phyloP scores from a whole-genome alignment of 2,113 vertebrate species.

The Bufo gargarizans region DNA sequence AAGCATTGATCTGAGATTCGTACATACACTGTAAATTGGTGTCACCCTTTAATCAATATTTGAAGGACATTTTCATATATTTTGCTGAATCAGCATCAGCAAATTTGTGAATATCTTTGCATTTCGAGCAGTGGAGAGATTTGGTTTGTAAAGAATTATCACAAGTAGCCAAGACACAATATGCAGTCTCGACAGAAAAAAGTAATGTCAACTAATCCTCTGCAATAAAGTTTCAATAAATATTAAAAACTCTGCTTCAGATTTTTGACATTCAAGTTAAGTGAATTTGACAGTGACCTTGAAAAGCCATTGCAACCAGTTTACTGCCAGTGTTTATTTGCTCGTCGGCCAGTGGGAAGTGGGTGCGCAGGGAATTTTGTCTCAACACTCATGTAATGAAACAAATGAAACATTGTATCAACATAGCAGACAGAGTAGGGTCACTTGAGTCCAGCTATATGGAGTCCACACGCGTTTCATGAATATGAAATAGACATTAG shows the following conservation, averaged over 20 bases:
- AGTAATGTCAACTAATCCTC: slow-evolving; percentile 18
- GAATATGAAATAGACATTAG: not conserved
- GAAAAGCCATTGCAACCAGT: slow-evolving; percentile 20
- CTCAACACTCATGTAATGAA: slow-evolving; percentile 22
- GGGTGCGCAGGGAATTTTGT: slow-evolving; percentile 32
- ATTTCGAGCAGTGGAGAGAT: not conserved
- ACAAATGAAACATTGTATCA: slow-evolving; percentile 4
- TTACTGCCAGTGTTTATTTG: slow-evolving; percentile 40
- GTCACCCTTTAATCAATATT: slow-evolving; percentile 12
- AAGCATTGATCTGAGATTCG: not conserved
- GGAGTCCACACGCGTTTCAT: not conserved
- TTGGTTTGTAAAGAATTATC: not conserved
- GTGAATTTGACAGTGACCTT: slow-evolving; percentile 47
- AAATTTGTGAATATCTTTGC: slow-evolving; percentile 18
- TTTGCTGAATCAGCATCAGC: slow-evolving; percentile 10
- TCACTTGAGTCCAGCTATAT: not conserved
- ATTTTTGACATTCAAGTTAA: slow-evolving; percentile 28
- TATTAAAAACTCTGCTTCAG: slow-evolving; percentile 30
- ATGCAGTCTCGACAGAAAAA: not conserved
- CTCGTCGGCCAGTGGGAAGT: slow-evolving; percentile 18
- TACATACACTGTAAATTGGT: not conserved
- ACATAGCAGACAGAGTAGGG: not conserved
- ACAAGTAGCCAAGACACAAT: slow-evolving; percentile 12
- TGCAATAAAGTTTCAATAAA: slow-evolving; percentile 40
- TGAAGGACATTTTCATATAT: slow-evolving; percentile 21